Percentiles rank a stretch among this genome's conserved stretches.
These are phyloP conservation scores for Drosophila maculinotata DNA, from an alignment of 2,888 invertebrate genomes.

Conservation along the genomic window DNA sequence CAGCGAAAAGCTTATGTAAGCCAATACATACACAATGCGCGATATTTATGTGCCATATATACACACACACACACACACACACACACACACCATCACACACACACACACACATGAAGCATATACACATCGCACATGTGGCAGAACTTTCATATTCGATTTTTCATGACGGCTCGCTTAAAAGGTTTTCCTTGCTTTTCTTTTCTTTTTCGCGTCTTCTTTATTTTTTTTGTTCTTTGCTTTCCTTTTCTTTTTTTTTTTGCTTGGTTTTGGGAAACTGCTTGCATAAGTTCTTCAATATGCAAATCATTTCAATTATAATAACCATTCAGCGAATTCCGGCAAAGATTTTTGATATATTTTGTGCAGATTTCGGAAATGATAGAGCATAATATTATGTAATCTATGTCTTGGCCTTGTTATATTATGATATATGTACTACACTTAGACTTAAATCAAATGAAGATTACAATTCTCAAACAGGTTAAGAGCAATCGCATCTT, in stretches of 20 bases:
- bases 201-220: background rate
- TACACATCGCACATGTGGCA: constrained; percentile 47
- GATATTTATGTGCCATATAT: constrained; percentile 56
- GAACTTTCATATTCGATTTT: constrained; percentile 74
- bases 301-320: constrained; percentile 50
- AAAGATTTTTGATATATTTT: constrained; percentile 18
- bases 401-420: no score
- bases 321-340: constrained; percentile 9
- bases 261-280: constrained; percentile 31
- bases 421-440: no score
- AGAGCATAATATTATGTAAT: no score
- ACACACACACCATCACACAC: constrained; percentile 22
- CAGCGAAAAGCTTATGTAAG: constrained; percentile 75
- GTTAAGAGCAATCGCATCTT: no score
- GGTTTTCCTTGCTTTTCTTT: constrained; percentile 33
- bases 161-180: constrained; percentile 56
- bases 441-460: no score
- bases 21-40: constrained; percentile 79
- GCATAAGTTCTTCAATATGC: constrained; percentile 46
- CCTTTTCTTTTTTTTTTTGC: background rate
- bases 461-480: no score
- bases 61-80: constrained; percentile 20
- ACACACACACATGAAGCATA: constrained; percentile 16
- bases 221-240: background rate
- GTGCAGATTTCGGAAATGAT: background rate